A percentile compares a stretch with the other conserved stretches of the same genome.
phyloP scores from a whole-genome alignment of 2,113 vertebrate genomes.

The Brachyhypopomus gauderio region DNA sequence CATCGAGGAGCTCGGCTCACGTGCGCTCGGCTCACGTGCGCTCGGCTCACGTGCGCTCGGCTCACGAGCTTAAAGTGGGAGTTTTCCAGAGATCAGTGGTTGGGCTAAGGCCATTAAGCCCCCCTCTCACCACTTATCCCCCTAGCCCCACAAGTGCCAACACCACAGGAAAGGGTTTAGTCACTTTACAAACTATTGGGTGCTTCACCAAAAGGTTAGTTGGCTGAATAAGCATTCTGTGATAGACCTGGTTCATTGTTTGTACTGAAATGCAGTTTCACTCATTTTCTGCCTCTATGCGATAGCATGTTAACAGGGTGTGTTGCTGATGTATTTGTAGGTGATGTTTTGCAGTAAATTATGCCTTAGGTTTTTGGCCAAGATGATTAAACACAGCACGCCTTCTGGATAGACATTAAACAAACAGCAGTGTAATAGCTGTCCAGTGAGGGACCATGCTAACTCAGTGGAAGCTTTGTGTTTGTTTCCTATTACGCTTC shows the following conservation, averaged over 20 bases:
- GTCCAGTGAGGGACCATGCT: neutral
- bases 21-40: neutral
- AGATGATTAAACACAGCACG: no score
- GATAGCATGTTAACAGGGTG: neutral
- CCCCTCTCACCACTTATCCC: neutral
- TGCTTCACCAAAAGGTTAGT: neutral
- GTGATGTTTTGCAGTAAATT: neutral
- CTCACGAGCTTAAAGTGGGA: conserved; percentile 2
- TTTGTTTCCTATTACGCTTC: neutral
- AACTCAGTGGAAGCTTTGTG: neutral
- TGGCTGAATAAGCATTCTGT: conserved; percentile 9
- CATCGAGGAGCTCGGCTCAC: conserved; percentile 1
- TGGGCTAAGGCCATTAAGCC: neutral
- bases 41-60: neutral
- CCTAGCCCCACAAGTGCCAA: no score
- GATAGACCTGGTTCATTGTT: neutral
- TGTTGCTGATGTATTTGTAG: neutral
- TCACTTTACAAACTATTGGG: conserved; percentile 6
- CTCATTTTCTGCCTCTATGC: no score
- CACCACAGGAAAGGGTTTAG: neutral
- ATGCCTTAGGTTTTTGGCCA: no score
- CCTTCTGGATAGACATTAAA: no score
- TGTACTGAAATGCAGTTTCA: neutral
- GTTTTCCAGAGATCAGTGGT: neutral
- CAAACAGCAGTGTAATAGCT: no score